Conservation (phyloP, 2,888 invertebrate species). For the Prenolepis imparis region DNA sequence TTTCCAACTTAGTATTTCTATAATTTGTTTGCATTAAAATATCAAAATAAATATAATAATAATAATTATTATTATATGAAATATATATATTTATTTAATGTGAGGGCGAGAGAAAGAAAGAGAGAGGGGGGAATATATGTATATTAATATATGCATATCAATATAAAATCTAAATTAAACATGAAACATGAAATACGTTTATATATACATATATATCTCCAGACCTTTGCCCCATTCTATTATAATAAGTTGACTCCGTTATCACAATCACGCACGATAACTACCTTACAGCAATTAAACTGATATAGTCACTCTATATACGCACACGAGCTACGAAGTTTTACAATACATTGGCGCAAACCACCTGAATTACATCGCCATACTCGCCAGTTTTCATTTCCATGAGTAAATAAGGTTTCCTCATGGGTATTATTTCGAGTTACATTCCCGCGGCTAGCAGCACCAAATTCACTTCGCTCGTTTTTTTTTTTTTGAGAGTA, state of each 20-base stretch:
- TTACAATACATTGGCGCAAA: conserved; percentile 31
- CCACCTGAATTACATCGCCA: conserved; percentile 20
- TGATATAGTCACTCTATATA: conserved; percentile 30
- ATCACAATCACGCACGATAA: neutral
- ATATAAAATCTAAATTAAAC: neutral
- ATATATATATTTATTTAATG: neutral
- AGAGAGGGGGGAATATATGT: neutral
- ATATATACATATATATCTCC: neutral
- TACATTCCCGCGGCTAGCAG: conserved; percentile 60
- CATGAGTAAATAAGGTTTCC: conserved; percentile 63
- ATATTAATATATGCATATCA: too few species aligned
- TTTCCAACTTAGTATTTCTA: conserved; percentile 18
- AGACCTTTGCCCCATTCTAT: neutral
- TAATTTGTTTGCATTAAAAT: neutral
- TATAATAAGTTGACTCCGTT: conserved; percentile 6
- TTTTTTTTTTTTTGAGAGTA: conserved; percentile 21
- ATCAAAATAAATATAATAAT: conserved; percentile 11
- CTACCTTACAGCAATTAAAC: conserved; percentile 44
- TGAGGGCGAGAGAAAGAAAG: neutral
- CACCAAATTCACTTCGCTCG: conserved; percentile 60
- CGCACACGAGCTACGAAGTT: conserved; percentile 41
- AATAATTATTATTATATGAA: neutral
- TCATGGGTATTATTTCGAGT: conserved; percentile 53
- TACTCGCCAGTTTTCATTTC: conserved; percentile 60
- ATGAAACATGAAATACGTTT: neutral